Conservation (phyloP, 2,113 vertebrate genomes). For the Ranitomeya imitator region DNA sequence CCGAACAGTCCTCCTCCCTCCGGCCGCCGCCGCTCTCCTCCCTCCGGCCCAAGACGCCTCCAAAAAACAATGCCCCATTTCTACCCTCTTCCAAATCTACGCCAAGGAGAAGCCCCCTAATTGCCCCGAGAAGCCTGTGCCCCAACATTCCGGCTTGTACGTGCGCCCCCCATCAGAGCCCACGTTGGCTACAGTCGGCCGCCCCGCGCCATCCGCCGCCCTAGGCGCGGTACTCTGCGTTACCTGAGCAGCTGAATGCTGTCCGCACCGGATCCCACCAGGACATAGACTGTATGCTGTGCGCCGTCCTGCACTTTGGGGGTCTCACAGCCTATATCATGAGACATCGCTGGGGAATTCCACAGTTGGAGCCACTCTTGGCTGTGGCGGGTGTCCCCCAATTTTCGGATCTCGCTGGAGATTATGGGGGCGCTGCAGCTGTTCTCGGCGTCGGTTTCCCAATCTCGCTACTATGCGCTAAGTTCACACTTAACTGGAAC, state of each 20-base stretch:
- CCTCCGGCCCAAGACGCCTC: background rate
- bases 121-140: background rate
- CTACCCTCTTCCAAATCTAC: background rate
- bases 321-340: conserved; percentile 53
- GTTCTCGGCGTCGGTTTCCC: background rate
- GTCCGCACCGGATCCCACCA: conserved; percentile 49
- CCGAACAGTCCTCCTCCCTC: conserved; percentile 23
- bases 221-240: background rate
- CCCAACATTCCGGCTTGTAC: too few relatives aligned
- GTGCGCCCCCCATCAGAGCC: too few relatives aligned
- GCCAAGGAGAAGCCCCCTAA: background rate
- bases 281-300: conserved; percentile 51
- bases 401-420: background rate
- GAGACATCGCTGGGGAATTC: conserved; percentile 44
- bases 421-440: background rate
- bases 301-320: conserved; percentile 25
- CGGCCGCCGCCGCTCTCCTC: background rate
- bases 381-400: background rate
- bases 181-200: too few relatives aligned
- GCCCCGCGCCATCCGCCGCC: too few relatives aligned
- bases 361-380: background rate
- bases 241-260: conserved; percentile 54
- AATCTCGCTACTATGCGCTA: background rate
- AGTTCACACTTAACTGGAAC: conserved; percentile 35
- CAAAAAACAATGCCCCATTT: background rate